phyloP scores from a whole-genome alignment of 2,797 vertebrate genomes.

The Allobates femoralis region DNA sequence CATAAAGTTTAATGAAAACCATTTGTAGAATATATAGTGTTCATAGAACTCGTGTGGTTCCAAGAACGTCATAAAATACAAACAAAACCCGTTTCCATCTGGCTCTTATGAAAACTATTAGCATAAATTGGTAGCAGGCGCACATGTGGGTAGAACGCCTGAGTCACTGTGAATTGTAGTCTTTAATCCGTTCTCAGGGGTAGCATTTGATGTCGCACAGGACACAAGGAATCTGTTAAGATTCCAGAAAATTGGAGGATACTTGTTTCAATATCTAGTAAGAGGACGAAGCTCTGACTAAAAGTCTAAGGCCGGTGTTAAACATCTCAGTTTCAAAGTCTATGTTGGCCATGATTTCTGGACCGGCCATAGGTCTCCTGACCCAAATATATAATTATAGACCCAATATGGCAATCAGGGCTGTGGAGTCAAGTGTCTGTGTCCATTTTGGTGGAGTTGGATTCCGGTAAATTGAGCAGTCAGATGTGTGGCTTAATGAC shows the following conservation, averaged over 20 bases:
- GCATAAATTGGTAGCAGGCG: background rate
- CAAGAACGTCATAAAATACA: background rate
- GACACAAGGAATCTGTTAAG: background rate
- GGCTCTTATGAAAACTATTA: background rate
- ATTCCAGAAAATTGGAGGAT: background rate
- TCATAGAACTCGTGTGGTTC: background rate
- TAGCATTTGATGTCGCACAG: background rate
- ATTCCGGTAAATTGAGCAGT: too few relatives aligned
- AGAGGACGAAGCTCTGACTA: background rate
- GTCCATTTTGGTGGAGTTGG: too few relatives aligned
- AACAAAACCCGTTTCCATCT: constrained; percentile 18
- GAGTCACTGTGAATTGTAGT: constrained; percentile 49
- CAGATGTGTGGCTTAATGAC: too few relatives aligned
- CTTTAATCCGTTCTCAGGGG: background rate
- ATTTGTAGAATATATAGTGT: too few relatives aligned
- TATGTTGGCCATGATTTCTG: too few relatives aligned
- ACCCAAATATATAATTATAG: too few relatives aligned
- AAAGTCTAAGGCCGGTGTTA: too few relatives aligned
- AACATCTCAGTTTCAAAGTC: too few relatives aligned
- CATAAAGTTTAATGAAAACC: background rate
- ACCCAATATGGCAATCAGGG: too few relatives aligned
- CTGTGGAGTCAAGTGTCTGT: too few relatives aligned
- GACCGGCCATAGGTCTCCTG: too few relatives aligned
- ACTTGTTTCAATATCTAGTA: background rate
- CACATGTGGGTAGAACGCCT: constrained; percentile 44